A percentile compares a stretch with the other conserved stretches of the same genome.
These are phyloP conservation scores for Iphiclides podalirius DNA, from an alignment of 2,888 invertebrate genomes.

Conservation along the genomic window DNA sequence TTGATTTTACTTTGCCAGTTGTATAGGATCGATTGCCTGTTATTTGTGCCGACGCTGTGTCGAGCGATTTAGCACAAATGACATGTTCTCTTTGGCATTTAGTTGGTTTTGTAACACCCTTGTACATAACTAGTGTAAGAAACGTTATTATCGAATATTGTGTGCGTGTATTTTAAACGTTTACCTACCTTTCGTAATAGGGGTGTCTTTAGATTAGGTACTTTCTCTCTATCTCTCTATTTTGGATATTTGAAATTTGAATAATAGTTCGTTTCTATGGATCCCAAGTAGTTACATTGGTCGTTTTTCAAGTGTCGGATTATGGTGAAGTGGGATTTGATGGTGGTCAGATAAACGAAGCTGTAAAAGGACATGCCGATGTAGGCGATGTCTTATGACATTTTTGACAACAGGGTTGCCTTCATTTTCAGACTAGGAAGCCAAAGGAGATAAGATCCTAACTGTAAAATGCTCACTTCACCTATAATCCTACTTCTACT, in stretches of 20 bases:
- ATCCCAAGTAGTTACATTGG: constrained; percentile 45
- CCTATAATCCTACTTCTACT: constrained; percentile 36
- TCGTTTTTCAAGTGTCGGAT: constrained; percentile 32
- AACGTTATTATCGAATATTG: constrained; percentile 53
- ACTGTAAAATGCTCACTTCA: constrained; percentile 28
- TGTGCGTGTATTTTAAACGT: constrained; percentile 49
- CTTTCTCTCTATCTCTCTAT: constrained; percentile 48
- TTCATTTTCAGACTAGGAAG: too few relatives aligned
- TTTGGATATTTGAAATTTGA: constrained; percentile 46
- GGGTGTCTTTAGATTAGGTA: constrained; percentile 42
- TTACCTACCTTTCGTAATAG: constrained; percentile 44
- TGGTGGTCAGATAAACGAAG: too few relatives aligned
- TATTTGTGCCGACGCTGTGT: neutral
- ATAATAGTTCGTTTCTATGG: constrained; percentile 44
- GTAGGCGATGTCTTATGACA: too few relatives aligned
- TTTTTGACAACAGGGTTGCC: too few relatives aligned
- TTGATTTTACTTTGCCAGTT: constrained; percentile 16
- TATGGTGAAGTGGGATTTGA: constrained; percentile 32
- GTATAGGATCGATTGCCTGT: neutral
- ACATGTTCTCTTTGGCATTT: constrained; percentile 34
- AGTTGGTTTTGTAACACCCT: constrained; percentile 40
- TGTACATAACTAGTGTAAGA: constrained; percentile 56
- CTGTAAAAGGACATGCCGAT: too few relatives aligned
- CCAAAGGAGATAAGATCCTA: too few relatives aligned
- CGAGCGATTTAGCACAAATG: constrained; percentile 19